Evolutionary conservation across 2,888 invertebrate species (phyloP), one percentile per base, ranked within the genome.

Genomic region (Leptinotarsa rubiginosa): DNA sequence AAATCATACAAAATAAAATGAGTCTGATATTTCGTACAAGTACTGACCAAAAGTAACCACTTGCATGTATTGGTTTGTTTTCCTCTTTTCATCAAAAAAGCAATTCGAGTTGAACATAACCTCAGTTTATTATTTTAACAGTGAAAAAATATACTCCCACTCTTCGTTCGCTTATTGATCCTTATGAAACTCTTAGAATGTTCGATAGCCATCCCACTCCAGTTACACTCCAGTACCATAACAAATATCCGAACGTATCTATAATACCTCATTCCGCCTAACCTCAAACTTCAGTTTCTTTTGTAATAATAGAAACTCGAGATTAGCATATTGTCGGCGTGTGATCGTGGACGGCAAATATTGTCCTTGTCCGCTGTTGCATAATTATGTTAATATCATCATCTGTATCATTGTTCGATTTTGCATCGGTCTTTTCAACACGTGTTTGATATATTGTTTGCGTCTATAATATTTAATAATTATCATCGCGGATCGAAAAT

Each of bases 331-430:
- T 15, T 25, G 56, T 20, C 56, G 22, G 56, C 3, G 20, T 18
- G 52, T 52, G 18, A n/a, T 50, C 10, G n/a, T n/a, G 1, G 50
- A 15, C 16, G n/a, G n/a, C n/a, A 7, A 16, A 52, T 18, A 10
- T 13, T 56, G 56, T 56, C 56, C 56, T 56, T 56, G 56, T 15
- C 56, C 25, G 13, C 3, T 56, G 15, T 16, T 56, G 56, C 56
- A 56, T 56, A 22, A 56, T 56, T 56, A 56, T 56, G 56, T 56
- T 56, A 56, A 56, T 56, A 56, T 56, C 3, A 15, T 22, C 1
- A 56, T 56, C 22, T 56, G 56, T 56, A 56, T 56, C 56, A 56
- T 56, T 56, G 56, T 56, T 56, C 56, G 56, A 56, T 22, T 56
- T 56, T 20, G 56, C 56, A 56, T 56, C 13, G 56, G 22, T 56